Conservation (phyloP, 2,797 vertebrate genomes). For the Mus caroli region DNA sequence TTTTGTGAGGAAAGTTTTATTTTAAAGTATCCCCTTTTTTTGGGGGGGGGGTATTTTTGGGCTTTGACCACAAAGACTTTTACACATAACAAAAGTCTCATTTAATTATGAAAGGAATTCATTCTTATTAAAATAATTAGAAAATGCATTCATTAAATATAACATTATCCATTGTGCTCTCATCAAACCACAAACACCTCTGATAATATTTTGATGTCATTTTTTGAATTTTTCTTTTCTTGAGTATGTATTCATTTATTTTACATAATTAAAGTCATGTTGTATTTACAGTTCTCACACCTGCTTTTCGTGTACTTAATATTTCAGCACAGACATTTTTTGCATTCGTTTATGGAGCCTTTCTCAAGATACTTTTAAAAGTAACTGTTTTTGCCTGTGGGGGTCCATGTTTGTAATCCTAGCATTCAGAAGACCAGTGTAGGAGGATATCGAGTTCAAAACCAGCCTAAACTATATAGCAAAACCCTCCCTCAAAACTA, state of each 20-base stretch:
- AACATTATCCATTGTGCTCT: not conserved
- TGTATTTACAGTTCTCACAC: constrained; percentile 33
- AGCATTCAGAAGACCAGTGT: not conserved
- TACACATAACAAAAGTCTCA: constrained; percentile 22
- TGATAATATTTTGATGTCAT: constrained; percentile 49
- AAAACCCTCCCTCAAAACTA: not conserved
- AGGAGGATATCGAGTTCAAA: not conserved
- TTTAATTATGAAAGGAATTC: constrained; percentile 69
- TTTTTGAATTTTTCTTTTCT: constrained; percentile 16
- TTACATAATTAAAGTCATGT: constrained; percentile 47
- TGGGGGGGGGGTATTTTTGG: too few relatives aligned
- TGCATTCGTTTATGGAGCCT: constrained; percentile 3
- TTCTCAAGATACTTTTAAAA: constrained; percentile 23
- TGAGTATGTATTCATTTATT: constrained; percentile 48
- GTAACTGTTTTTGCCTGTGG: not conserved
- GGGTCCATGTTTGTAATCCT: not conserved
- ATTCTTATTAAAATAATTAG: constrained; percentile 52
- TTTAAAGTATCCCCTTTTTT: constrained; percentile 20
- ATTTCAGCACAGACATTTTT: constrained; percentile 43
- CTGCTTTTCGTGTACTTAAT: constrained; percentile 15
- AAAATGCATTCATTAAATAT: constrained; percentile 49
- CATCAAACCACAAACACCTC: not conserved
- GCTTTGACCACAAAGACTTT: constrained; percentile 1
- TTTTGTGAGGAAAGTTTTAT: constrained; percentile 44
- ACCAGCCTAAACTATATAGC: not conserved